Evolutionary conservation across 2,113 vertebrate species (phyloP).

Genomic region (Ptyas mucosa): DNA sequence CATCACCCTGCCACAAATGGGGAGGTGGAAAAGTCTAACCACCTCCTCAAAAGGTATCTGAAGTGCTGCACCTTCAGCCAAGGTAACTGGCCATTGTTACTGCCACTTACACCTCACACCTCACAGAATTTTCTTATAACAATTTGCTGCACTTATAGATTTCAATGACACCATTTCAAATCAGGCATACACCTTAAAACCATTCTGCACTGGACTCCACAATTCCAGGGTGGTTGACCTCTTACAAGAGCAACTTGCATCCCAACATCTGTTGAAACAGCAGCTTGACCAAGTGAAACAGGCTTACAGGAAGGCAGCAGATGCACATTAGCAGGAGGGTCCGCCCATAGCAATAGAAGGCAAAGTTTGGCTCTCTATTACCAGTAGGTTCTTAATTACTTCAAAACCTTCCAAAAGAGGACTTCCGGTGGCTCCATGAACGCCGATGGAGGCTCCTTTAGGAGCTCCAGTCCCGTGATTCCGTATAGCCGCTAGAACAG

Average conservation of each 20-base stretch:
- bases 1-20: no score
- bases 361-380: background rate
- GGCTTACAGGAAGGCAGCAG: background rate
- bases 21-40: no score
- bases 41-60: no score
- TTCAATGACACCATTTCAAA: background rate
- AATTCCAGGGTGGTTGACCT: background rate
- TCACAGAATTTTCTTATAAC: background rate
- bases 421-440: no score
- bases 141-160: background rate
- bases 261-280: background rate
- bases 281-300: background rate
- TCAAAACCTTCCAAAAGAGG: background rate
- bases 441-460: no score
- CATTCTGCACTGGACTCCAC: background rate
- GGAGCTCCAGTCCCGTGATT: no score
- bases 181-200: background rate
- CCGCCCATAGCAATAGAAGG: background rate
- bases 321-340: background rate
- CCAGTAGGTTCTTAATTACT: background rate
- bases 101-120: no score
- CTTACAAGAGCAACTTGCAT: background rate
- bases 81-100: no score
- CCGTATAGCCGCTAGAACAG: no score
- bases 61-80: no score